These are phyloP conservation scores for Panthera leo DNA, from an alignment of 2,113 vertebrate genomes.

Conservation along the genomic window DNA sequence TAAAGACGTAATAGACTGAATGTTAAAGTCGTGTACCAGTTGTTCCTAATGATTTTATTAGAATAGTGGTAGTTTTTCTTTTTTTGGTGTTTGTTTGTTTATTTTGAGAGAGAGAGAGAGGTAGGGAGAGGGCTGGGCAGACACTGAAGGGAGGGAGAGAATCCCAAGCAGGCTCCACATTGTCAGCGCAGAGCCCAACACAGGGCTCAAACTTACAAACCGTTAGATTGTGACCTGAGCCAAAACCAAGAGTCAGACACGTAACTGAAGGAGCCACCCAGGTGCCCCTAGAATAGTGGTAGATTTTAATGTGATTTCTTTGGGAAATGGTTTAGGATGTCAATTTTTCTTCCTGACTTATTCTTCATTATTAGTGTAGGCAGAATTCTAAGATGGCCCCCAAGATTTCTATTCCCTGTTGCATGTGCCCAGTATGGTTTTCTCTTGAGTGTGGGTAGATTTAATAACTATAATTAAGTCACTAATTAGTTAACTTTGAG, in stretches of 20 bases:
- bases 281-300: background rate
- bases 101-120: too few relatives aligned
- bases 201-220: too few relatives aligned
- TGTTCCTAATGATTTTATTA: background rate
- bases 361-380: background rate
- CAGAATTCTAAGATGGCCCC: background rate
- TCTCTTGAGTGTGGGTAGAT: background rate
- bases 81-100: too few relatives aligned
- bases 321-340: background rate
- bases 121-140: too few relatives aligned
- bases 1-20: background rate
- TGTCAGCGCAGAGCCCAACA: too few relatives aligned
- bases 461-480: background rate
- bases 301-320: background rate
- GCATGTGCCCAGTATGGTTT: background rate
- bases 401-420: background rate
- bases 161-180: too few relatives aligned
- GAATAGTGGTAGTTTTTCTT: background rate
- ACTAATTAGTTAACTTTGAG: background rate
- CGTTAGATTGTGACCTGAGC: too few relatives aligned
- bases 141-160: too few relatives aligned
- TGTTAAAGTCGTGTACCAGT: background rate
- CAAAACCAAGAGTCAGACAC: too few relatives aligned
- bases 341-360: background rate
- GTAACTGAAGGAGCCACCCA: too few relatives aligned